These are phyloP conservation scores for Chaetops frenatus DNA, from an alignment of 2,113 vertebrate genomes.

Conservation along the genomic window DNA sequence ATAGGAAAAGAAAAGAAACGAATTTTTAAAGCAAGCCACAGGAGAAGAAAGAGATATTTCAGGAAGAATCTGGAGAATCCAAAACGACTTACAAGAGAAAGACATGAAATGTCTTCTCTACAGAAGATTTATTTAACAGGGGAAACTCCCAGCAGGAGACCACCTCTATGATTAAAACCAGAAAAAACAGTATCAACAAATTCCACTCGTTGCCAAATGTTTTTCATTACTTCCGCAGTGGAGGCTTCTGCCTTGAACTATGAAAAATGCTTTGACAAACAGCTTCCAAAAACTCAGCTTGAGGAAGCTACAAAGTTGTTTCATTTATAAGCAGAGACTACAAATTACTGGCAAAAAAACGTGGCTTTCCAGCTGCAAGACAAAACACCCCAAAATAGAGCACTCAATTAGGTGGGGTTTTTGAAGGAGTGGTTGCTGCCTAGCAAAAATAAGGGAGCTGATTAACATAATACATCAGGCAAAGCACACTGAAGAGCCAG, in stretches of 20 bases:
- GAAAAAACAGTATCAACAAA: constrained; percentile 50
- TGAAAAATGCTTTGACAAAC: constrained; percentile 36
- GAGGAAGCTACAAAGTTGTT: constrained; percentile 48
- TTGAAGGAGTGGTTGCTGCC: constrained; percentile 37
- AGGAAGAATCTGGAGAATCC: constrained; percentile 14
- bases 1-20: not conserved
- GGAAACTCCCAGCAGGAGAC: constrained; percentile 41
- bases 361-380: constrained; percentile 56
- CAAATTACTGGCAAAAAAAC: constrained; percentile 37
- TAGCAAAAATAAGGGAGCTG: constrained; percentile 46
- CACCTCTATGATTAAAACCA: constrained; percentile 49
- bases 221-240: constrained; percentile 42
- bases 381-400: constrained; percentile 47
- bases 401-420: constrained; percentile 35
- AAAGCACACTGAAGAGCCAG: constrained; percentile 13
- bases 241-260: constrained; percentile 43
- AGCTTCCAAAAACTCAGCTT: constrained; percentile 41
- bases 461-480: constrained; percentile 17
- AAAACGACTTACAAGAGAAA: not conserved
- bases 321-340: constrained; percentile 24
- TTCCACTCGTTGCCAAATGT: constrained; percentile 28
- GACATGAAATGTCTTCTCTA: not conserved
- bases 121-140: constrained; percentile 7
- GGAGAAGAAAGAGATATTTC: not conserved
- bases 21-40: not conserved